A percentile compares a stretch with the other conserved stretches of the same genome.
These are phyloP conservation scores for Alaudala cheleensis DNA, from an alignment of 2,113 vertebrate species.

Conservation along the genomic window DNA sequence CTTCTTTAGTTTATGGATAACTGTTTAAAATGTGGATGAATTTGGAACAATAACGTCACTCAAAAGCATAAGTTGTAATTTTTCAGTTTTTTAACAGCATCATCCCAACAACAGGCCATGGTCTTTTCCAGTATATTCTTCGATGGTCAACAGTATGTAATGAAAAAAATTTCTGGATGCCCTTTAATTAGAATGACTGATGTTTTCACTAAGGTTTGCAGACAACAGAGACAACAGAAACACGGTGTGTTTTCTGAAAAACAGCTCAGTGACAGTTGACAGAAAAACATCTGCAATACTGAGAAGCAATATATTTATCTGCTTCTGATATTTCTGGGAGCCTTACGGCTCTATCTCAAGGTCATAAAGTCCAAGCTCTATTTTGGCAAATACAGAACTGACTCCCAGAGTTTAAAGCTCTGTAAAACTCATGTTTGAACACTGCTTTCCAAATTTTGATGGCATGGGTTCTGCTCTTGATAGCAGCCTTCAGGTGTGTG, in stretches of 20 bases:
- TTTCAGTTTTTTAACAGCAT: background rate
- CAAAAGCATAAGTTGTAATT: background rate
- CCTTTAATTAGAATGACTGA: constrained; percentile 66
- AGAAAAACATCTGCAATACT: constrained; percentile 21
- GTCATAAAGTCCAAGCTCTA: background rate
- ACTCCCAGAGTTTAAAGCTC: background rate
- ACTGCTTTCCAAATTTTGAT: background rate
- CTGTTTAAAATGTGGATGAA: background rate
- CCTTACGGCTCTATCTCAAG: background rate
- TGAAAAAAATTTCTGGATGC: constrained; percentile 9
- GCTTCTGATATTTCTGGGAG: constrained; percentile 28
- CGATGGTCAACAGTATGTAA: background rate
- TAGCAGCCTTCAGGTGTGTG: background rate
- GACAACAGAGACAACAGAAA: background rate
- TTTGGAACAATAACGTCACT: background rate
- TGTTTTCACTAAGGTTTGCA: constrained; percentile 47
- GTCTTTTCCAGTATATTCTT: background rate
- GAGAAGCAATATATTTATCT: constrained; percentile 35
- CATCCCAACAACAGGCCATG: background rate
- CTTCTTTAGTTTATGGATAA: background rate
- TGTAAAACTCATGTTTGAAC: background rate
- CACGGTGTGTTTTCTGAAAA: constrained; percentile 16
- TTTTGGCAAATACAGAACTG: background rate
- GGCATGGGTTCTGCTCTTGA: background rate
- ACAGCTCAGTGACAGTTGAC: constrained; percentile 49